Base-by-base conservation (phyloP, 1,140 invertebrate species). In the Papilio helenus region DNA sequence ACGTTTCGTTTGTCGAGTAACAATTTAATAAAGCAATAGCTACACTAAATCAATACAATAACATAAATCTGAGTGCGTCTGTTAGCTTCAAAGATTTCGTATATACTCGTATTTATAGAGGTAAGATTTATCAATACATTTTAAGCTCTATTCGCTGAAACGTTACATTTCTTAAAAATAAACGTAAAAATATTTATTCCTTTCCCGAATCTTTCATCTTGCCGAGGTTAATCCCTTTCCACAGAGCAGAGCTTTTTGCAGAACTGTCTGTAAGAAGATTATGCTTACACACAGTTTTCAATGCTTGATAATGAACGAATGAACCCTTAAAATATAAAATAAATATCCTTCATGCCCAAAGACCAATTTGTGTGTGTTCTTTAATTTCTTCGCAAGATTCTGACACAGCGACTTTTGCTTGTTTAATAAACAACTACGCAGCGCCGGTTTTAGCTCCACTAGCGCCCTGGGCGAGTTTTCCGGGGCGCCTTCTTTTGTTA, bases 151-250 rank as follows among this genome's bases (percentile, higher is more conserved):
- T 55, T 55, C 20, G 51, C 51, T 46, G 44, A 20, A 55, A 61
- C 4, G 23, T 61, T 26, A 61, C 10, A 61, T 61, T 61, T 12
- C 58, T 61, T 61, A 14, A 61, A 26, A 55, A 55, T 55, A 26
- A 61, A 23, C 9, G 8, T 61, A 26, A 5, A 61, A 61, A 61
- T 61, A 61, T 61, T 61, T 61, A 26, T 26, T 14, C 10, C 10
- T 23, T 20, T 10, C 58, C 23, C 58, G 58, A 61, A 61, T 61
- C 58, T 61, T 61, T 61, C 58, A 26, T 14, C 23, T 61, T 16
- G 3, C 58, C 58, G 58, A 61, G 9, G 58, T 61, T 61, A 61
- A 61, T 61, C 58, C 58, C 58, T 61, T 61, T 61, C 12, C 58
- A 23, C 23, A 14, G 58, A 23, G 58, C 9, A 29, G 0, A 58